Percentiles rank a stretch among this genome's conserved stretches.
Conservation (phyloP, 2,888 invertebrate species). For the Eupithecia inturbata region DNA sequence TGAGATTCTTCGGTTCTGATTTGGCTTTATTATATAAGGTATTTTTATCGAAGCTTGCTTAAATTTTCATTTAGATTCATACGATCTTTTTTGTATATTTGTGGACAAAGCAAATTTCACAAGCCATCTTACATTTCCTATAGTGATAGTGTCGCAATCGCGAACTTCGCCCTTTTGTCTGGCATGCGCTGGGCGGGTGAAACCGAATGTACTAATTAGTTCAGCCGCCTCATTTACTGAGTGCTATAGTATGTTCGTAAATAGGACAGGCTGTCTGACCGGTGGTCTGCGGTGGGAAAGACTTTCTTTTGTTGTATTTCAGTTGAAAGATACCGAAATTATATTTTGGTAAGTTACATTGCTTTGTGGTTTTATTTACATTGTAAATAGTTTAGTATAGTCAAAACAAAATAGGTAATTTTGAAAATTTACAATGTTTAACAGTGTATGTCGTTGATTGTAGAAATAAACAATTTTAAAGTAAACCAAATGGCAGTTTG, state of each 20-base stretch:
- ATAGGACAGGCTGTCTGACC: constrained; percentile 55
- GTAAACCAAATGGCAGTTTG: not conserved
- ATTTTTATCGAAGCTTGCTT: not conserved
- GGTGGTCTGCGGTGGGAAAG: constrained; percentile 43
- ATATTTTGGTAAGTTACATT: not conserved
- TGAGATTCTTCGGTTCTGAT: not conserved
- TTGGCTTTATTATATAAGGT: not conserved
- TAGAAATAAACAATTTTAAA: not conserved
- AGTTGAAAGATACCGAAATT: not conserved
- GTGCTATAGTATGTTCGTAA: constrained; percentile 59
- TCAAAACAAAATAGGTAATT: not conserved
- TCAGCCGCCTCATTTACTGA: constrained; percentile 67
- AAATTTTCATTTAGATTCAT: not conserved
- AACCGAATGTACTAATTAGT: constrained; percentile 78
- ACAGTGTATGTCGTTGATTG: not conserved
- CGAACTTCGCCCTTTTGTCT: constrained; percentile 71
- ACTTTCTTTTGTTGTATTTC: constrained; percentile 17
- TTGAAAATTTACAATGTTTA: not conserved
- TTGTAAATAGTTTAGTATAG: not conserved
- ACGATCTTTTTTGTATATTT: not conserved
- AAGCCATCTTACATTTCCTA: constrained; percentile 10
- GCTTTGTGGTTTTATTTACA: not conserved
- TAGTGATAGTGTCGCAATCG: constrained; percentile 55
- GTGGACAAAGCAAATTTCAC: not conserved
- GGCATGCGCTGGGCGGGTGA: constrained; percentile 53